These are phyloP conservation scores for Rutpela maculata DNA, from an alignment of 2,888 invertebrate genomes.

Conservation along the genomic window DNA sequence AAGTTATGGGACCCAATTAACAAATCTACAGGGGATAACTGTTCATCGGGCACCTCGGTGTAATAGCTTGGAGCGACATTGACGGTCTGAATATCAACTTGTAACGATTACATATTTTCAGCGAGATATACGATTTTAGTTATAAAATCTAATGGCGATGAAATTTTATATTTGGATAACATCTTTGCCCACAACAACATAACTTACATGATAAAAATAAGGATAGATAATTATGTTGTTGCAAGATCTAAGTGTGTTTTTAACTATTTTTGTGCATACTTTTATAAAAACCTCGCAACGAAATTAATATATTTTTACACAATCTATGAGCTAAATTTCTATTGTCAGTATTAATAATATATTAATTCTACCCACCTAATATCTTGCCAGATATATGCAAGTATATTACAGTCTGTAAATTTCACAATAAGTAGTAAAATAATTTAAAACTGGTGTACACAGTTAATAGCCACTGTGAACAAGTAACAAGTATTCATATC, in stretches of 20 bases:
- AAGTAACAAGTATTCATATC: neutral
- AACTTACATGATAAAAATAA: neutral
- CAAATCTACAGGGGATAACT: neutral
- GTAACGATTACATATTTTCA: neutral
- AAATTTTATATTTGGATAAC: conserved; percentile 33
- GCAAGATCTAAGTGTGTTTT: conserved; percentile 25
- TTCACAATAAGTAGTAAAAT: conserved; percentile 20
- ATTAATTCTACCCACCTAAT: conserved; percentile 50
- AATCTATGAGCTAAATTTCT: conserved; percentile 63
- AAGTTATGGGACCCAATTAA: too few species aligned
- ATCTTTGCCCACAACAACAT: conserved; percentile 20
- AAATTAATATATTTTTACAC: conserved; percentile 44
- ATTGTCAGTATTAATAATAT: conserved; percentile 61
- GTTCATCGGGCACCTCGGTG: neutral
- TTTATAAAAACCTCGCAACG: conserved; percentile 34
- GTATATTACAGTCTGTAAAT: conserved; percentile 14
- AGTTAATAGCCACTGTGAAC: conserved; percentile 13
- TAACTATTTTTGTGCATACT: conserved; percentile 27
- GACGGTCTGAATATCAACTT: neutral
- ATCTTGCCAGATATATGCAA: conserved; percentile 27
- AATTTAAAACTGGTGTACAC: neutral
- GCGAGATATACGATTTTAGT: neutral
- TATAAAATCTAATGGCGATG: neutral
- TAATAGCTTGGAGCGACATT: neutral
- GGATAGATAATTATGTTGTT: conserved; percentile 23